Conservation (phyloP, 1,140 invertebrate species). For the Limonius californicus region DNA sequence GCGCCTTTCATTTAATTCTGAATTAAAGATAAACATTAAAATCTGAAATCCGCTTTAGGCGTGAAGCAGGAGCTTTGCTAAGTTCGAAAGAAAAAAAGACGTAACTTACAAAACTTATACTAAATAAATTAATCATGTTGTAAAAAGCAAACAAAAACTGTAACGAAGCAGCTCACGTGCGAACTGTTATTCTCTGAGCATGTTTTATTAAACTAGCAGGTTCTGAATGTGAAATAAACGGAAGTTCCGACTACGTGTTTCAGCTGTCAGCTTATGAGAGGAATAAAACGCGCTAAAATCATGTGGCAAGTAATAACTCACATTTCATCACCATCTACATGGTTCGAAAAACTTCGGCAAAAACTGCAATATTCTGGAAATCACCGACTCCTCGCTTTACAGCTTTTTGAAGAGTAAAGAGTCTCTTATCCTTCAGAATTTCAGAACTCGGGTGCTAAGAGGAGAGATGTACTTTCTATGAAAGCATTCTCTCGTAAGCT, state of each 20-base stretch:
- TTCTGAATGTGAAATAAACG: conserved; percentile 5
- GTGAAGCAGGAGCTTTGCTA: too few species aligned
- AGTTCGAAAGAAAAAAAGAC: too few species aligned
- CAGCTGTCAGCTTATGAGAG: neutral
- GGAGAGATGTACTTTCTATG: conserved; percentile 4
- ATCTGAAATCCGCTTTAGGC: too few species aligned
- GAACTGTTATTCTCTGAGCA: neutral
- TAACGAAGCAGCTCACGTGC: neutral
- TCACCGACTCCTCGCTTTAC: neutral
- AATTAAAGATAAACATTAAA: too few species aligned
- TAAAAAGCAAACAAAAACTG: neutral
- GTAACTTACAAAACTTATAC: too few species aligned
- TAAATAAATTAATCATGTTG: too few species aligned
- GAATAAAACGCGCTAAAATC: conserved; percentile 1
- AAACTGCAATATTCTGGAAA: conserved; percentile 4
- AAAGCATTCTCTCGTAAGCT: conserved; percentile 13
- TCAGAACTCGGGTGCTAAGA: conserved; percentile 6
- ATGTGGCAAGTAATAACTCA: conserved; percentile 2
- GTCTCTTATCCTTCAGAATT: conserved; percentile 12
- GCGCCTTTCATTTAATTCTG: too few species aligned
- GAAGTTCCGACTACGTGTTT: conserved; percentile 1
- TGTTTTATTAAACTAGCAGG: conserved; percentile 5
- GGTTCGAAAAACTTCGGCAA: neutral
- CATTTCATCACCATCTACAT: neutral
- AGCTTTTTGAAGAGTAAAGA: conserved; percentile 11